A percentile compares a stretch with the other conserved stretches of the same genome.
phyloP scores from a whole-genome alignment of 2,113 vertebrate genomes.

The Alces alces region DNA sequence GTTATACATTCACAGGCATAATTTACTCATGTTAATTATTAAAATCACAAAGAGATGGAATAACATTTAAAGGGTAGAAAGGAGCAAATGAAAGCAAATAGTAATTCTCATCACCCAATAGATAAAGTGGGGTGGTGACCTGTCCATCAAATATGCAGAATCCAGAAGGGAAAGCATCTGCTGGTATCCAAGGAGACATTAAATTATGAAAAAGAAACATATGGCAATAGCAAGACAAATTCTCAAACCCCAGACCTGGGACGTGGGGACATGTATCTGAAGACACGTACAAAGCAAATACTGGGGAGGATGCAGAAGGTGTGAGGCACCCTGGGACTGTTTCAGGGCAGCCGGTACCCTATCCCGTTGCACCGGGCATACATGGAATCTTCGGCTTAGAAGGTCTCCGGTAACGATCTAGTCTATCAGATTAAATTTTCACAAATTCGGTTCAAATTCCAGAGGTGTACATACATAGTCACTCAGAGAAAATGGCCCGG shows the following conservation, averaged over 20 bases:
- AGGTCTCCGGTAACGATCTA: neutral
- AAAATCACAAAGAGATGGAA: neutral
- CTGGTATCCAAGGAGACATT: neutral
- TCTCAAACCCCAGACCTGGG: constrained; percentile 32
- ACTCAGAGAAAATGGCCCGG: neutral
- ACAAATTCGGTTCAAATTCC: neutral
- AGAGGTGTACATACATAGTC: neutral
- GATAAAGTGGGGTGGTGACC: neutral
- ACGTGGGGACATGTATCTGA: neutral
- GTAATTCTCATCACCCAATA: neutral
- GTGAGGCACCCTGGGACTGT: neutral
- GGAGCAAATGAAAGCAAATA: neutral
- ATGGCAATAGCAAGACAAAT: neutral
- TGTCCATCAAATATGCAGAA: neutral
- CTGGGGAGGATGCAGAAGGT: neutral
- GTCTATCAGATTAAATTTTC: neutral
- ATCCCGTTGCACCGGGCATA: neutral
- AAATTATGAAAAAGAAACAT: constrained; percentile 27
- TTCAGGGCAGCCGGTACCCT: rapidly evolving
- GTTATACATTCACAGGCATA: neutral
- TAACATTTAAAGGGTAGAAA: neutral
- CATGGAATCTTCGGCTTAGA: rapidly evolving
- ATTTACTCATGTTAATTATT: constrained; percentile 14
- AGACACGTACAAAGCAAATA: neutral
- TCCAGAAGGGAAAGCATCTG: neutral